Percentiles rank a stretch among this genome's conserved stretches.
Evolutionary conservation across 2,888 invertebrate genomes (phyloP).

Genomic region (Coelinius sp.): DNA sequence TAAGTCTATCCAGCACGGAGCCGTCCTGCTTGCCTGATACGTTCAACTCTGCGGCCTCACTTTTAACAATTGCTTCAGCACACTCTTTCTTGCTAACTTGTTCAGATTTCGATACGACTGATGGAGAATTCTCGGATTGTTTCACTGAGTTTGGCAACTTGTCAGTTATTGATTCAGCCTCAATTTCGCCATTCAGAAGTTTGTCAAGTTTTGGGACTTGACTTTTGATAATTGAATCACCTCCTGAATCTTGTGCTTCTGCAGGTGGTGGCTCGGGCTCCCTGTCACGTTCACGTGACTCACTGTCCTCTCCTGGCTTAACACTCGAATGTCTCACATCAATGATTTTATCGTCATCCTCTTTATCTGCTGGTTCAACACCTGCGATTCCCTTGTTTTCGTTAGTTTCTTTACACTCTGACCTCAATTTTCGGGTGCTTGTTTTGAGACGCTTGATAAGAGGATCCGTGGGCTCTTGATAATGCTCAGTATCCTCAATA

Average conservation of each 20-base stretch:
- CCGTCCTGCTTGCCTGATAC: conserved; percentile 63
- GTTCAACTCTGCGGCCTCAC: conserved; percentile 56
- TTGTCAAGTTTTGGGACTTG: not conserved
- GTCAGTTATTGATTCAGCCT: not conserved
- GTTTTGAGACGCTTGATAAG: conserved; percentile 60
- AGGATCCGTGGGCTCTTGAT: conserved; percentile 52
- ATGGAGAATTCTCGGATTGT: conserved; percentile 25
- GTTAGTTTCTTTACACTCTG: conserved; percentile 50
- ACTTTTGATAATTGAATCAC: conserved; percentile 25
- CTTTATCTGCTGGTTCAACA: conserved; percentile 28
- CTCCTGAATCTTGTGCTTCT: conserved; percentile 57
- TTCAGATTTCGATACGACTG: conserved; percentile 50
- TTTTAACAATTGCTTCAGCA: conserved; percentile 35
- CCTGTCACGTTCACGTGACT: conserved; percentile 65
- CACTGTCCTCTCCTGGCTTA: conserved; percentile 45
- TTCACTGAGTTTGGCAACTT: not conserved
- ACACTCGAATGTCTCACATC: conserved; percentile 16
- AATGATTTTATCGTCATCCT: conserved; percentile 35
- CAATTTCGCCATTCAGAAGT: not conserved
- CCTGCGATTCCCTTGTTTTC: conserved; percentile 28
- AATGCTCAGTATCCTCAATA: conserved; percentile 30
- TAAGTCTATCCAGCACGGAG: conserved; percentile 71
- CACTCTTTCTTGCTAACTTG: conserved; percentile 29
- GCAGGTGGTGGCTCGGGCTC: conserved; percentile 65
- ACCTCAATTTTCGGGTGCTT: conserved; percentile 54